Conservation (phyloP, 2,113 vertebrate genomes). For the Rhinoderma darwinii region DNA sequence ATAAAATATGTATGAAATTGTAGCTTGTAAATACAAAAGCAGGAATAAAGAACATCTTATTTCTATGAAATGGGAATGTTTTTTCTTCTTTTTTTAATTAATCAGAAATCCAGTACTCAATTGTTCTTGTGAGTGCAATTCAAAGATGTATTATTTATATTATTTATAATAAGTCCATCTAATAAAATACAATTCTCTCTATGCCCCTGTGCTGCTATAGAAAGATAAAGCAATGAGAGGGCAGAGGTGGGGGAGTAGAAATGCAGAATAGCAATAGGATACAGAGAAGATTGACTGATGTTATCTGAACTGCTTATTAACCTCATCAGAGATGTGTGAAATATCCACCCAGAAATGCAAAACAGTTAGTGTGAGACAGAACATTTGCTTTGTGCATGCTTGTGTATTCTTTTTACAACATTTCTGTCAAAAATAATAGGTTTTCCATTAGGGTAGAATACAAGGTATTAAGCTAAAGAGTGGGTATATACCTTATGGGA, state of each 20-base stretch:
- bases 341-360: conserved; percentile 53
- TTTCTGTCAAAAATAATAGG: neutral
- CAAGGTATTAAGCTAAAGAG: neutral
- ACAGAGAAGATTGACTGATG: conserved; percentile 52
- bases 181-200: conserved; percentile 20
- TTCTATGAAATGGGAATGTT: neutral
- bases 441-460: neutral
- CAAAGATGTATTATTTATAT: conserved; percentile 22
- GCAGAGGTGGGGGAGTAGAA: neutral
- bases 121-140: conserved; percentile 27
- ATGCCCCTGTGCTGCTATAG: conserved; percentile 31
- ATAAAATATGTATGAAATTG: neutral
- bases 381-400: conserved; percentile 13
- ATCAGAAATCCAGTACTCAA: conserved; percentile 23
- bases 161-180: conserved; percentile 28
- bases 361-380: neutral
- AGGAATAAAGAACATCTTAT: neutral
- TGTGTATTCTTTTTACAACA: neutral
- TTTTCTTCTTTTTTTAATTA: conserved; percentile 12
- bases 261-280: conserved; percentile 45
- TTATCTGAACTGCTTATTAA: conserved; percentile 57
- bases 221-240: conserved; percentile 44
- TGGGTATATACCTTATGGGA: neutral
- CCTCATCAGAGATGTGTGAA: conserved; percentile 51
- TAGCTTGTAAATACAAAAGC: neutral